Evolutionary conservation across 2,113 vertebrate species (phyloP).

Genomic region (Isurus oxyrinchus): DNA sequence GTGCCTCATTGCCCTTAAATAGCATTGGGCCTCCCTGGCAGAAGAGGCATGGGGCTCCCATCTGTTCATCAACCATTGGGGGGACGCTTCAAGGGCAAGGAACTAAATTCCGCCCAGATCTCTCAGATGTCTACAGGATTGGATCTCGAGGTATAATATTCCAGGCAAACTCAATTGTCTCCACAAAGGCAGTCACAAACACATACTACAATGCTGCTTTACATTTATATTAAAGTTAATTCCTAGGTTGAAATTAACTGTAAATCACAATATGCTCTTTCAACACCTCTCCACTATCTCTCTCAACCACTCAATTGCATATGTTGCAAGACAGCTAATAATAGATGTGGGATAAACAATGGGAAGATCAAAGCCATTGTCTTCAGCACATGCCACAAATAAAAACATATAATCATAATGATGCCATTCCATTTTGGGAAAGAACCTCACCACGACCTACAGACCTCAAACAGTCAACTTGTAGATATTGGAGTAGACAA

Average conservation of each 20-base stretch:
- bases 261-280: neutral
- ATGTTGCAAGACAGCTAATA: neutral
- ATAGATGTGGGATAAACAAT: neutral
- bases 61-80: too few species aligned
- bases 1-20: too few species aligned
- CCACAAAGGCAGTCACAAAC: too few species aligned
- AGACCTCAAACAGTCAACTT: neutral
- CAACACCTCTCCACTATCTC: neutral
- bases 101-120: too few species aligned
- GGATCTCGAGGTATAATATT: too few species aligned
- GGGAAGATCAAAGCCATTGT: neutral
- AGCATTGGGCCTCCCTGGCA: too few species aligned
- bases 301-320: neutral
- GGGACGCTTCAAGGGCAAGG: too few species aligned
- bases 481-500: neutral
- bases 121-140: too few species aligned
- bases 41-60: too few species aligned
- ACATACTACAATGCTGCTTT: too few species aligned
- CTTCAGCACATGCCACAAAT: neutral
- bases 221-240: neutral
- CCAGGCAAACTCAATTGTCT: too few species aligned
- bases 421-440: neutral
- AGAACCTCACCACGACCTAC: neutral
- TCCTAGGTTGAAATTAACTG: neutral
- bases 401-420: neutral